Evolutionary conservation across 2,113 vertebrate genomes (phyloP).

Genomic region (Daubentonia madagascariensis): DNA sequence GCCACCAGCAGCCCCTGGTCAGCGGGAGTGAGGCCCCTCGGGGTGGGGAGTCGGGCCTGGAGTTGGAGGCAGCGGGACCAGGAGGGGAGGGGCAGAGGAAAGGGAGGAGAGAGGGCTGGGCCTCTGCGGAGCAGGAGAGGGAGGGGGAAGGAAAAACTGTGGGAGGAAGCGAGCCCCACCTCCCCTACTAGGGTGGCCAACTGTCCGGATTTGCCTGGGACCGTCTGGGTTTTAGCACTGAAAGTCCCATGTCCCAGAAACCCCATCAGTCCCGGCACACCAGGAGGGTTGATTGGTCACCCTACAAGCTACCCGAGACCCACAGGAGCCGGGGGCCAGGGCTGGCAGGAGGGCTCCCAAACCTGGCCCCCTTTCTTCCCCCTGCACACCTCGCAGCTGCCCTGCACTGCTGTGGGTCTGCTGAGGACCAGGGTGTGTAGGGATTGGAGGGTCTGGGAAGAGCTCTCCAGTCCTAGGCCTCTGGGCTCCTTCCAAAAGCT

Average conservation of each 20-base stretch:
- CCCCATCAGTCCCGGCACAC: not conserved
- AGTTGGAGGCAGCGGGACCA: not conserved
- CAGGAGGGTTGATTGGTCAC: not conserved
- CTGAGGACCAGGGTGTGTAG: too few species aligned
- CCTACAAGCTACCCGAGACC: not conserved
- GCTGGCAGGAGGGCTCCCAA: not conserved
- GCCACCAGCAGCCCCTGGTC: not conserved
- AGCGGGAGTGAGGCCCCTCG: not conserved
- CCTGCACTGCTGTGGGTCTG: not conserved
- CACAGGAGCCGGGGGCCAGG: not conserved
- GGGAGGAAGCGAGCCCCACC: not conserved
- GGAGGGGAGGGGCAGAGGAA: not conserved
- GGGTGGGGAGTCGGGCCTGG: not conserved
- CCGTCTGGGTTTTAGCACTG: not conserved
- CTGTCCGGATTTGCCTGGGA: not conserved
- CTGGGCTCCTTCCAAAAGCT: not conserved
- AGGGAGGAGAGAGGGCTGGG: not conserved
- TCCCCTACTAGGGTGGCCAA: not conserved
- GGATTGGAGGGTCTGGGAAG: not conserved
- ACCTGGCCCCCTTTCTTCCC: not conserved
- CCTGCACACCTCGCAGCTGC: fast-evolving
- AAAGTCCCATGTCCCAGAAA: not conserved
- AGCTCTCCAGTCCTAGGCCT: not conserved
- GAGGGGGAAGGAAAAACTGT: not conserved
- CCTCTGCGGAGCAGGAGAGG: not conserved